A percentile compares a stretch with the other conserved stretches of the same genome.
Evolutionary conservation across 1,140 invertebrate species (phyloP).

Genomic region (Pomacea maculata): DNA sequence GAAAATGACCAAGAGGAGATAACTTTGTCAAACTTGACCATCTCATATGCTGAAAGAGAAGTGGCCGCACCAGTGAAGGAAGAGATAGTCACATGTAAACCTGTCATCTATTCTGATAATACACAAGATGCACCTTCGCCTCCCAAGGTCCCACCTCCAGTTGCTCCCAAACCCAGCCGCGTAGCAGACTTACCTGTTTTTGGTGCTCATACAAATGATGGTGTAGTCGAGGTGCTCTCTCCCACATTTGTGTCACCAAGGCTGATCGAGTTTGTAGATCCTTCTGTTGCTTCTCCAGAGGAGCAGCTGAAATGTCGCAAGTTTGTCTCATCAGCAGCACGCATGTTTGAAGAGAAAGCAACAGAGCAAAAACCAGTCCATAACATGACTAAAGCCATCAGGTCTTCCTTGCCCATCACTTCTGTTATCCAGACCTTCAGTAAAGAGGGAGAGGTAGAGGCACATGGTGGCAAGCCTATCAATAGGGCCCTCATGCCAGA

Average conservation of each 20-base stretch:
- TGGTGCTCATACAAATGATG: neutral
- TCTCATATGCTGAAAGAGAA: neutral
- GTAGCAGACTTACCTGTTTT: constrained; percentile 5
- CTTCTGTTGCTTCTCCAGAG: neutral
- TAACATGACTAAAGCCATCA: neutral
- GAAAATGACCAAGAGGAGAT: neutral
- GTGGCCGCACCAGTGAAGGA: neutral
- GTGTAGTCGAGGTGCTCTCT: neutral
- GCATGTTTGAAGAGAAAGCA: constrained; percentile 18
- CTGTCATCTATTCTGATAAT: neutral
- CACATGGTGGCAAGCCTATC: constrained; percentile 3
- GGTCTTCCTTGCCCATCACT: constrained; percentile 3
- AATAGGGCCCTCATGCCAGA: constrained; percentile 20
- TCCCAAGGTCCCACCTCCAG: constrained; percentile 35
- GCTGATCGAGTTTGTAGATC: constrained; percentile 12
- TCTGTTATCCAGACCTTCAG: constrained; percentile 8
- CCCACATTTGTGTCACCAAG: constrained; percentile 14
- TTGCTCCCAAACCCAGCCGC: constrained; percentile 42
- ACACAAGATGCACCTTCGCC: neutral
- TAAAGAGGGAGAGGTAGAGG: neutral
- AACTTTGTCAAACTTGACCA: neutral
- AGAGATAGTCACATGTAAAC: neutral
- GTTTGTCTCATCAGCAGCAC: constrained; percentile 16
- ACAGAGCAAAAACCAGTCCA: constrained; percentile 9
- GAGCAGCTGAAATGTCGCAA: constrained; percentile 16